Percentiles rank a stretch among this genome's conserved stretches.
Evolutionary conservation across 2,113 vertebrate species (phyloP).

Genomic region (Micronycteris hirsuta): DNA sequence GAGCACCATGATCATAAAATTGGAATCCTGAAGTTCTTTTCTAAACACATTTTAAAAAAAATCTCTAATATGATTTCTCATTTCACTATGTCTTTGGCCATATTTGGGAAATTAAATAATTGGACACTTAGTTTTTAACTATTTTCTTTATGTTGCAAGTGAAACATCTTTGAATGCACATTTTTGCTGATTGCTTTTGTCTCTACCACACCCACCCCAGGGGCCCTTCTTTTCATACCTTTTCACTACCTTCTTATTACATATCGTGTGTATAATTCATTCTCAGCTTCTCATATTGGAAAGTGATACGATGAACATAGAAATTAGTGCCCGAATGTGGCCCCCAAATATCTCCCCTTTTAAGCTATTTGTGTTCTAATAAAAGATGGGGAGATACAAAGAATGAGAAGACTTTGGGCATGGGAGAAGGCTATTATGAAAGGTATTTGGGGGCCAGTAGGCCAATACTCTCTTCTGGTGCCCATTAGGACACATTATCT

Average conservation of each 20-base stretch:
- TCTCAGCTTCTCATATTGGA: neutral
- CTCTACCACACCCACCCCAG: neutral
- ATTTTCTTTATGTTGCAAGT: neutral
- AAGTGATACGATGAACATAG: neutral
- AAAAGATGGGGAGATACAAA: neutral
- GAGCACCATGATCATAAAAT: neutral
- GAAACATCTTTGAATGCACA: neutral
- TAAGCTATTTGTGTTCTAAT: conserved; percentile 15
- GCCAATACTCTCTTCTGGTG: neutral
- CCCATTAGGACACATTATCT: neutral
- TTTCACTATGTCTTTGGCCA: neutral
- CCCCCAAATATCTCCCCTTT: neutral
- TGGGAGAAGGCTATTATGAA: neutral
- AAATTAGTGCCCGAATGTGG: neutral
- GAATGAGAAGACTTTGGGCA: neutral
- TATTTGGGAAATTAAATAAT: neutral
- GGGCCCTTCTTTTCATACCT: neutral
- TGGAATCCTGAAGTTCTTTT: neutral
- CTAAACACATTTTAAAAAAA: neutral
- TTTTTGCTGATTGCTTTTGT: neutral
- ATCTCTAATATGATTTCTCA: neutral
- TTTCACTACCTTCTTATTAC: neutral
- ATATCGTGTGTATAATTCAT: neutral
- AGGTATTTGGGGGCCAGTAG: neutral
- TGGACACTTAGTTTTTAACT: neutral